A percentile compares a stretch with the other conserved stretches of the same genome.
Conservation (phyloP, 2,113 vertebrate species). For the Clarias macrocephalus region DNA sequence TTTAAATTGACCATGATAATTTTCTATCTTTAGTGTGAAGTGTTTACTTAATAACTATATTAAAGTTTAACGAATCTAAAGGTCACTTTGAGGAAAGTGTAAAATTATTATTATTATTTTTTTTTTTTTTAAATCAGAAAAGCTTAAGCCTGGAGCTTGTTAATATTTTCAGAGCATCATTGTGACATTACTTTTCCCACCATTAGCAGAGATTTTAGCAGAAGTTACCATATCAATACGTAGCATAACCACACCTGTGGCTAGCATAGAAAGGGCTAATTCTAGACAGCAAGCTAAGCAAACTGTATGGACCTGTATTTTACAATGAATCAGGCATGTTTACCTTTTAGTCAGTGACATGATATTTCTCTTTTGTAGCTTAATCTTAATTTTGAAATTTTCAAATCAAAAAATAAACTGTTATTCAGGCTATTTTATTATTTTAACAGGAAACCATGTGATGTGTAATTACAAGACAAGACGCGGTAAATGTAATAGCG, state of each 20-base stretch:
- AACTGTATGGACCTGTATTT: not conserved
- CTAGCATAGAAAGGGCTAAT: not conserved
- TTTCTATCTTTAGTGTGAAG: not conserved
- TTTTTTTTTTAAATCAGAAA: not conserved
- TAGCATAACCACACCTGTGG: not conserved
- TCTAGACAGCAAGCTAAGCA: not conserved
- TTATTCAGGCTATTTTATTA: too few relatives aligned
- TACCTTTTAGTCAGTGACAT: not conserved
- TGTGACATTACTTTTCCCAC: not conserved
- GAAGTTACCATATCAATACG: not conserved
- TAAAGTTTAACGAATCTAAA: not conserved
- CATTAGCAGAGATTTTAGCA: not conserved
- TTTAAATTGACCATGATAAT: not conserved
- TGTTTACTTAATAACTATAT: not conserved
- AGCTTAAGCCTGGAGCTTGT: not conserved
- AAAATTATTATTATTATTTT: too few relatives aligned
- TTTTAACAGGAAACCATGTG: too few relatives aligned
- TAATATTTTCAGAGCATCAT: not conserved
- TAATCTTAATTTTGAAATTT: not conserved
- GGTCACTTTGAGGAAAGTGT: not conserved
- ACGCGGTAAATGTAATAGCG: too few relatives aligned
- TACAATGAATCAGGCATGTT: not conserved
- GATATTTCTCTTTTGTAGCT: not conserved
- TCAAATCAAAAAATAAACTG: too few relatives aligned
- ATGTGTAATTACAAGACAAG: too few relatives aligned